Evolutionary conservation across 2,113 vertebrate species (phyloP).

Genomic region (Spilogale gracilis): DNA sequence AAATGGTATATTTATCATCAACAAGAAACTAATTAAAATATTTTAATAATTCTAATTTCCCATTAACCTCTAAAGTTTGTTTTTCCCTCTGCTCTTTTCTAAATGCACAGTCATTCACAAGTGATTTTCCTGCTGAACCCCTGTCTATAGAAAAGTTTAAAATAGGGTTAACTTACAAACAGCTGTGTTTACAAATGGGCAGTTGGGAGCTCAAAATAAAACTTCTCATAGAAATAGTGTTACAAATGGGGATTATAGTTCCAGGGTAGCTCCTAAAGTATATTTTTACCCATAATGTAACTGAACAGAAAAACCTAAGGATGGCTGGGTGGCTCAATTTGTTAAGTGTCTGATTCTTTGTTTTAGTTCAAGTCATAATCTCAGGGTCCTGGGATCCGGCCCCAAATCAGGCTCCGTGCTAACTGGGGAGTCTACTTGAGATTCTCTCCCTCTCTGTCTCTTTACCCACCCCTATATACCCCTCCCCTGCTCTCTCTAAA

Average conservation of each 20-base stretch:
- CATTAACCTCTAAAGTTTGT: background rate
- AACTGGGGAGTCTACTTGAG: background rate
- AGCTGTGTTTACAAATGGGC: background rate
- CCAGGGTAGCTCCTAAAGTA: background rate
- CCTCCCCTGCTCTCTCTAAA: background rate
- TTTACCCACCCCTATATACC: background rate
- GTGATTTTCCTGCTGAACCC: background rate
- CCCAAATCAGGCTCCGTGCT: background rate
- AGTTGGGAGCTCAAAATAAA: slow-evolving; percentile 44
- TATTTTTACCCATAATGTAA: slow-evolving; percentile 9
- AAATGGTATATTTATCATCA: background rate
- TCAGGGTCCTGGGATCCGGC: background rate
- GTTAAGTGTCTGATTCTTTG: background rate
- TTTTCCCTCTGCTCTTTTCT: slow-evolving; percentile 13
- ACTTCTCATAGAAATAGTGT: slow-evolving; percentile 20
- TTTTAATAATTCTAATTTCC: background rate
- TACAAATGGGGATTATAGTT: background rate
- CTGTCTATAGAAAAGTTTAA: background rate
- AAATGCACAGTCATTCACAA: background rate
- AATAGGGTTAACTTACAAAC: slow-evolving; percentile 7
- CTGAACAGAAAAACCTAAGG: background rate
- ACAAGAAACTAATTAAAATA: slow-evolving; percentile 17
- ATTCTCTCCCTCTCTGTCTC: background rate
- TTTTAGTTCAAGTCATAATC: background rate
- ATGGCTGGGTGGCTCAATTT: background rate